A percentile compares a stretch with the other conserved stretches of the same genome.
These are phyloP conservation scores for Dendrocopos noguchii DNA, from an alignment of 2,113 vertebrate species.

Conservation along the genomic window DNA sequence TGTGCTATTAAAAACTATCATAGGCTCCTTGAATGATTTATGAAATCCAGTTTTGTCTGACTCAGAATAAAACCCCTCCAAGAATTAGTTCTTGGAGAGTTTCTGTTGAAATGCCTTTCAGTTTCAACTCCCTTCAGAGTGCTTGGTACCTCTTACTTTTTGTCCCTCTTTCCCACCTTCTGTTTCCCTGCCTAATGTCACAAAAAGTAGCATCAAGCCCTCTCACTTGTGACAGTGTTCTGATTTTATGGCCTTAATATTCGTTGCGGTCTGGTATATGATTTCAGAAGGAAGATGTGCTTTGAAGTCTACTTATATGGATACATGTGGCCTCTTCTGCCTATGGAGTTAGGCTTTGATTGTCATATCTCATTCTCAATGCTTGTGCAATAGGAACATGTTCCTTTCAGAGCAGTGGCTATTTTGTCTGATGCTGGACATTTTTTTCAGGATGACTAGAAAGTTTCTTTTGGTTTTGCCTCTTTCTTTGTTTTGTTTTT, in stretches of 20 bases:
- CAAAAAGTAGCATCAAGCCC: conserved; percentile 61
- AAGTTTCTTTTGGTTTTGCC: neutral
- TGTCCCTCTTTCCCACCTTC: neutral
- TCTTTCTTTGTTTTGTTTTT: neutral
- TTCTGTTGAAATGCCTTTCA: neutral
- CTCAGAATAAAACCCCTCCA: neutral
- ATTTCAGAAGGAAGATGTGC: conserved; percentile 53
- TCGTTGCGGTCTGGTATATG: neutral
- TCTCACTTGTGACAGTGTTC: conserved; percentile 37
- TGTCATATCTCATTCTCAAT: conserved; percentile 46
- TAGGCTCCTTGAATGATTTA: neutral
- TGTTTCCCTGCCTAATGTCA: neutral
- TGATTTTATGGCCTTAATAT: conserved; percentile 53
- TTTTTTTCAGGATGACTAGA: conserved; percentile 41
- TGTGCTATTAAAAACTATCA: neutral
- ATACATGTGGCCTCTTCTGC: conserved; percentile 50
- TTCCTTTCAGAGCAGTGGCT: conserved; percentile 58
- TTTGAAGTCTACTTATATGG: conserved; percentile 34
- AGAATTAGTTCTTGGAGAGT: neutral
- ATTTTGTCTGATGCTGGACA: conserved; percentile 55
- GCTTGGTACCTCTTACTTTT: neutral
- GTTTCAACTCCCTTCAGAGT: neutral
- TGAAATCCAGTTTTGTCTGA: neutral
- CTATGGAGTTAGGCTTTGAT: conserved; percentile 51
- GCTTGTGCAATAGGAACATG: conserved; percentile 73